These are phyloP conservation scores for Eubasilissa regina DNA, from an alignment of 1,140 invertebrate genomes.

Conservation along the genomic window DNA sequence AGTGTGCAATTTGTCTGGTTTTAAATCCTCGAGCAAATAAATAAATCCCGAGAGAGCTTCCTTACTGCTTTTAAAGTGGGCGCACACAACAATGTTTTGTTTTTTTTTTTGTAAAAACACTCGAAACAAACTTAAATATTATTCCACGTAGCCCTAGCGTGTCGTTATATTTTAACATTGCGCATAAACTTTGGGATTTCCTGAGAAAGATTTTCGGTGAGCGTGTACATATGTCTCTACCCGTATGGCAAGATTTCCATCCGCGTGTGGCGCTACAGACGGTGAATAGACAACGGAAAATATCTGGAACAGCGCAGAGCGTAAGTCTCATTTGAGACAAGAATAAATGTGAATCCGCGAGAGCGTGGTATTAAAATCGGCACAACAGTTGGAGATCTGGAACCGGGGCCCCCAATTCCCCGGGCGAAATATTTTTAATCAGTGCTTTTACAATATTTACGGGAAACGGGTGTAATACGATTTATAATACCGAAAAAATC, in stretches of 20 bases:
- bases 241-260: constrained; percentile 23
- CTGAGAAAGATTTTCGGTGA: constrained; percentile 36
- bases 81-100: too few relatives aligned
- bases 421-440: constrained; percentile 24
- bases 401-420: neutral
- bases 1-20: too few relatives aligned
- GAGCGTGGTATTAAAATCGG: constrained; percentile 53
- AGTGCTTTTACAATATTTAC: neutral
- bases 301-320: constrained; percentile 37
- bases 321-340: constrained; percentile 47
- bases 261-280: constrained; percentile 7
- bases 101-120: too few relatives aligned
- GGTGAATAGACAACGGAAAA: constrained; percentile 23
- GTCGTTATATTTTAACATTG: constrained; percentile 41
- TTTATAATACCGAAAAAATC: too few relatives aligned
- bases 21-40: too few relatives aligned
- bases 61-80: too few relatives aligned
- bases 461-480: constrained; percentile 6
- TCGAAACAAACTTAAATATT: constrained; percentile 11
- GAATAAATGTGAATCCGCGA: constrained; percentile 52
- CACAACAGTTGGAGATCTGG: constrained; percentile 24
- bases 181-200: constrained; percentile 36
- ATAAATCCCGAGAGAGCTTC: too few relatives aligned
- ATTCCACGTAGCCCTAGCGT: constrained; percentile 34
- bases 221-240: constrained; percentile 27